A percentile compares a stretch with the other conserved stretches of the same genome.
Conservation (phyloP, 2,888 invertebrate genomes). For the Blomia tropicalis region DNA sequence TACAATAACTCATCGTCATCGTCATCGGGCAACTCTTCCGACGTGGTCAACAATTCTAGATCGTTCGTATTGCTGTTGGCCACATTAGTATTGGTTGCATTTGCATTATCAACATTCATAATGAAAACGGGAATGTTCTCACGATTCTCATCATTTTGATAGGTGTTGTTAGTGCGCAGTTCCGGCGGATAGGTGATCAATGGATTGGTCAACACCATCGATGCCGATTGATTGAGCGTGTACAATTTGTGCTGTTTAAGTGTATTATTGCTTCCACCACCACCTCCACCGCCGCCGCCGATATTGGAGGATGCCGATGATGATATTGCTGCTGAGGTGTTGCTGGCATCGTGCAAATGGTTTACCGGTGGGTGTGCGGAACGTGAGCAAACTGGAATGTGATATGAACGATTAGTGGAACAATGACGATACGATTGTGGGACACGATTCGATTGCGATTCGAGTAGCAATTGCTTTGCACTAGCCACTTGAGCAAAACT, state of each 20-base stretch:
- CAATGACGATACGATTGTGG: background rate
- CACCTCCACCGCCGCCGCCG: background rate
- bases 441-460: background rate
- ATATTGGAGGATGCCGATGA: background rate
- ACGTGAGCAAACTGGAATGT: slow-evolving; percentile 1
- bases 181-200: background rate
- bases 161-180: background rate
- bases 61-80: background rate
- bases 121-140: slow-evolving; percentile 5
- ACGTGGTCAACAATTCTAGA: background rate
- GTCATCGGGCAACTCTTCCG: background rate
- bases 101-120: background rate
- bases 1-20: background rate
- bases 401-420: background rate
- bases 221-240: background rate
- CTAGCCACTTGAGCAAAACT: background rate
- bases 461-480: slow-evolving; percentile 3
- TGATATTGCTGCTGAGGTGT: background rate
- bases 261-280: background rate
- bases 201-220: background rate
- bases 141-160: slow-evolving; percentile 5
- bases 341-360: slow-evolving; percentile 5
- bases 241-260: background rate
- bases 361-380: background rate
- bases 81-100: background rate